These are phyloP conservation scores for Lasius fuliginosus DNA, from an alignment of 2,888 invertebrate genomes.

Conservation along the genomic window DNA sequence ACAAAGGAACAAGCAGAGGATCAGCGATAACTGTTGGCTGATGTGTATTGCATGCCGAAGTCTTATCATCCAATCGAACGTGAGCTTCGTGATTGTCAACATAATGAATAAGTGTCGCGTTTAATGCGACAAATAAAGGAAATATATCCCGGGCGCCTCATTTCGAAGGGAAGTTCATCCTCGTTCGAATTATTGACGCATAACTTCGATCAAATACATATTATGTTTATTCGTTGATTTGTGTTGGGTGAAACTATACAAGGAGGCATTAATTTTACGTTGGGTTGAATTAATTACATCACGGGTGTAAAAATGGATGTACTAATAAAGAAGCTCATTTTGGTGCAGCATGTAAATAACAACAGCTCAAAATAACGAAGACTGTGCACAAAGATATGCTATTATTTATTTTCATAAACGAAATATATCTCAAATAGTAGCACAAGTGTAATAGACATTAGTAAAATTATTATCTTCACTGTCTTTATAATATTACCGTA, in stretches of 20 bases:
- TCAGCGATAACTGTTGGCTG: conserved; percentile 43
- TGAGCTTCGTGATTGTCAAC: conserved; percentile 67
- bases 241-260: conserved; percentile 77
- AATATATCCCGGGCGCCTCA: background rate
- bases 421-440: background rate
- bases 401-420: background rate
- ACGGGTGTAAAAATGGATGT: conserved; percentile 78
- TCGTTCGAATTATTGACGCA: conserved; percentile 22
- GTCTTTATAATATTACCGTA: background rate
- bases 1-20: conserved; percentile 34
- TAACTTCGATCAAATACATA: conserved; percentile 25
- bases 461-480: background rate
- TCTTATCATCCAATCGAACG: conserved; percentile 62
- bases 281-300: conserved; percentile 79
- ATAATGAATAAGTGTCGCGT: conserved; percentile 46
- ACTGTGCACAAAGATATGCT: conserved; percentile 71
- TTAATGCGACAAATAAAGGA: conserved; percentile 20
- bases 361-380: conserved; percentile 73
- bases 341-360: conserved; percentile 86
- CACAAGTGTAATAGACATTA: background rate
- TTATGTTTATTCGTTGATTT: conserved; percentile 63
- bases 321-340: conserved; percentile 79
- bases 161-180: conserved; percentile 22
- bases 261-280: conserved; percentile 80
- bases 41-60: conserved; percentile 69